Evolutionary conservation across 2,888 invertebrate genomes (phyloP), one percentile per base, ranked within the genome.

Genomic region (Lasiommata megera): DNA sequence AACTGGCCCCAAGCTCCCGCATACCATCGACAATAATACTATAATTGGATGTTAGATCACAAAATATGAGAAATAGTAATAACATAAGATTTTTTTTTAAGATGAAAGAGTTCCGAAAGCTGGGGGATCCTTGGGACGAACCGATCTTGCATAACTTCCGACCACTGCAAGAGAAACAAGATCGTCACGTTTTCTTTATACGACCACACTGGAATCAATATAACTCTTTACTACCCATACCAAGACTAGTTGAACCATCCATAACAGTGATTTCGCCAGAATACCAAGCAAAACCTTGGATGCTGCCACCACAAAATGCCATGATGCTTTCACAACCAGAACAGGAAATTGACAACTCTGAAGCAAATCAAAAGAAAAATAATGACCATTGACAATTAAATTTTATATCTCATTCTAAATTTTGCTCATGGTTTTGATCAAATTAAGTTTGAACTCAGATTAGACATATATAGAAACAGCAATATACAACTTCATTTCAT

Each of bases 71-170:
- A n/a, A n/a, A n/a, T n/a, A n/a, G n/a, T n/a, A n/a, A n/a, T n/a
- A n/a, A n/a, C n/a, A 23, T 23, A 23, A 23, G 5, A 2, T 23
- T 2, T 23, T 43, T 38, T 11, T 68, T 77, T 16, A 68, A 93
- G 93, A 80, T 93, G 71, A 88, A 86, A 58, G 75, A 84, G 65
- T 93, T 94, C 65, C 90, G 93, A 11, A 86, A 80, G 44, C 66
- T 94, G 6, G 80, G 89, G 71, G 82, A 93, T 51, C 83, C 84
- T 0, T 89, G 87, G 87, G 88, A 89, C 54, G 84, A 90, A 51
- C 91, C 87, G 0, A 85, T 93, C 34, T 63, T 84, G 7, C 70
- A 84, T n/a, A 94, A 93, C 73, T 92, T 76, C 63, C 84, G 93
- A 58, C 77, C 86, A 0, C 73, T 92, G 1, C 92, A 92, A 71